Conservation (phyloP, 1,140 invertebrate genomes). For the Holcopasites calliopsidis region DNA sequence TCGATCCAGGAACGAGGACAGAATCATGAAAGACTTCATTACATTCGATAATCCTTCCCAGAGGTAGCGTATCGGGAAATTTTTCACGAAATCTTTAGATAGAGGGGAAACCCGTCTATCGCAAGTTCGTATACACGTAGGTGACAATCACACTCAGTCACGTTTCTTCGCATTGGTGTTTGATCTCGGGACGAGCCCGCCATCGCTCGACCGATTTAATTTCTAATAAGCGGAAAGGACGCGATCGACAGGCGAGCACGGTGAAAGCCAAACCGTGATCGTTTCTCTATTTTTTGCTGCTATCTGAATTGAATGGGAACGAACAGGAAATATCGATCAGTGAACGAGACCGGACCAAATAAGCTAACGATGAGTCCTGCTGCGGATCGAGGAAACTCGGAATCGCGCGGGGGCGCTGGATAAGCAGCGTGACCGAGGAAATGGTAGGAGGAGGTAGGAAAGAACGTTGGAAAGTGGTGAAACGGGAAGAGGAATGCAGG, state of each 20-base stretch:
- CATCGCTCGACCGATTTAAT: background rate
- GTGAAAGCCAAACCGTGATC: background rate
- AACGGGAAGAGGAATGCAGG: slow-evolving; percentile 41
- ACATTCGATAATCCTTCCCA: slow-evolving; percentile 11
- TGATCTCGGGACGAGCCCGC: background rate
- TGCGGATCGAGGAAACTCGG: slow-evolving; percentile 18
- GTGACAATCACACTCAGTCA: too few relatives aligned
- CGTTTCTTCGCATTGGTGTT: too few relatives aligned
- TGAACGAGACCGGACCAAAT: background rate
- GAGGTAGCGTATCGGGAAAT: background rate
- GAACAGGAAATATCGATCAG: slow-evolving; percentile 7
- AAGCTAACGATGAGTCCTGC: slow-evolving; percentile 8
- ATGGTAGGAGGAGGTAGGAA: slow-evolving; percentile 15
- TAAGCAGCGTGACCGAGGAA: slow-evolving; percentile 35
- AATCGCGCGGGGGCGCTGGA: slow-evolving; percentile 29
- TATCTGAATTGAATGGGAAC: background rate
- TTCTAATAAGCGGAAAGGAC: background rate
- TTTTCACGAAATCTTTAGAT: background rate
- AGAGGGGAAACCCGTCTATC: too few relatives aligned
- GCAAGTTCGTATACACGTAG: too few relatives aligned
- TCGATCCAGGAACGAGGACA: background rate
- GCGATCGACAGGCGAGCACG: background rate
- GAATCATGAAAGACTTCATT: slow-evolving; percentile 1
- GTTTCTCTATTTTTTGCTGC: background rate
- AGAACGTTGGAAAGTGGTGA: background rate